Percentiles rank a stretch among this genome's conserved stretches.
These are phyloP conservation scores for Sericinus montela DNA, from an alignment of 2,888 invertebrate genomes.

Conservation along the genomic window DNA sequence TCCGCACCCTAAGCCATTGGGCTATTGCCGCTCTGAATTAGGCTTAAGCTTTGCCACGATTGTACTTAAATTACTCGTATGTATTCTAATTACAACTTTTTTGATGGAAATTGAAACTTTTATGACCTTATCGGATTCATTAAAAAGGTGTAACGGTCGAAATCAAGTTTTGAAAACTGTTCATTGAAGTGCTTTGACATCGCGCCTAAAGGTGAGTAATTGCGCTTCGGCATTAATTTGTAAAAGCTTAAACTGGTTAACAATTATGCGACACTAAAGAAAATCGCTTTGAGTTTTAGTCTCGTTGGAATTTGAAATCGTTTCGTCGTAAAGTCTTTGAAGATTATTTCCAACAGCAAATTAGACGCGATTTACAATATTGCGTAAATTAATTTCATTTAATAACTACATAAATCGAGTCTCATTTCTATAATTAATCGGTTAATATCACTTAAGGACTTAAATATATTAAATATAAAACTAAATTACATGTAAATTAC, in stretches of 20 bases:
- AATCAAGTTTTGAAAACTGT: not conserved
- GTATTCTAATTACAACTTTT: too few relatives aligned
- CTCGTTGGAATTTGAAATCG: conserved; percentile 17
- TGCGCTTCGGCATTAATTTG: conserved; percentile 23
- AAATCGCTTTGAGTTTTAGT: conserved; percentile 20
- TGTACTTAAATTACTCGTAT: too few relatives aligned
- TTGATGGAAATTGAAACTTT: too few relatives aligned
- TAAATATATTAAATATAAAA: too few relatives aligned
- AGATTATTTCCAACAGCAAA: conserved; percentile 14
- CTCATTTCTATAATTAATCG: too few relatives aligned
- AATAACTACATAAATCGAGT: too few relatives aligned
- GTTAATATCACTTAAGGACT: too few relatives aligned
- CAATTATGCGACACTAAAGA: conserved; percentile 7
- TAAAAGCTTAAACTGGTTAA: conserved; percentile 19
- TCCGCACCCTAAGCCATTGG: too few relatives aligned
- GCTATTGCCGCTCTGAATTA: too few relatives aligned
- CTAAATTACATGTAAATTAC: too few relatives aligned
- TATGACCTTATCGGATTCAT: not conserved
- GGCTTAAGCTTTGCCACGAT: too few relatives aligned
- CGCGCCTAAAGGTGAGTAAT: conserved; percentile 12
- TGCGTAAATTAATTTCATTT: too few relatives aligned
- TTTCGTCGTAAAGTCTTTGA: conserved; percentile 18
- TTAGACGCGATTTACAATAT: not conserved
- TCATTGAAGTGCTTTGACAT: not conserved
- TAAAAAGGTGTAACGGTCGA: not conserved